Evolutionary conservation across 1,140 invertebrate genomes (phyloP), one percentile per base, ranked within the genome.

Genomic region (Plectrocnemia conspersa): DNA sequence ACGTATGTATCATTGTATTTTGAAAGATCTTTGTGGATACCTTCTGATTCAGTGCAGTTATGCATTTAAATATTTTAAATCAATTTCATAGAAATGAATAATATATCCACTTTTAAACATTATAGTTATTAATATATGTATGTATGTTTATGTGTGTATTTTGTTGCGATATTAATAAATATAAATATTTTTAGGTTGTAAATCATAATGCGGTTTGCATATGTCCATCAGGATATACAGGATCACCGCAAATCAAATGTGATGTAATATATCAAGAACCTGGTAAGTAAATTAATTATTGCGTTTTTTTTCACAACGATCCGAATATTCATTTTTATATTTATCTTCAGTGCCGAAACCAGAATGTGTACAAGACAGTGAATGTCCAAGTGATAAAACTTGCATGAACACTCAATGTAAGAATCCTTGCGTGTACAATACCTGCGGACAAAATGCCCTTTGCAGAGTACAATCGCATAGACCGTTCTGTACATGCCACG

Each of bases 361-460:
- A 5, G 90, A 93, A 72, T 94, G 91, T 68, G 73, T 72, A 19
- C 77, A 78, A 53, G 88, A 93, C 66, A 75, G 75, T 0, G 86
- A 94, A n/a, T 95, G 92, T 67, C 77, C 84, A 0, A 88, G 89
- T 56, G 82, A 89, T 62, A 85, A 89, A 63, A 84, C 90, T 9
- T 95, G 92, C 65, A 81, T 88, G 16, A 85, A 90, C 65, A 74
- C 83, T 52, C 78, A 72, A 47, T 94, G 91, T 63, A 73, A 79
- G 35, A 82, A 88, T 68, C 89, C 91, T n/a, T 94, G 91, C 64
- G 65, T 68, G 15, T 75, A 78, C 0, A 80, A 80, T 64, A 78
- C 82, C 44, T 94, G 91, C 64, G 89, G 89, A 4, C 72, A 77
- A 19, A 91, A 92, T 64, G 88, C 91, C 2, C 80, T 84, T 52